Conservation (phyloP, 2,888 invertebrate genomes). For the Schizotus pectinicornis region DNA sequence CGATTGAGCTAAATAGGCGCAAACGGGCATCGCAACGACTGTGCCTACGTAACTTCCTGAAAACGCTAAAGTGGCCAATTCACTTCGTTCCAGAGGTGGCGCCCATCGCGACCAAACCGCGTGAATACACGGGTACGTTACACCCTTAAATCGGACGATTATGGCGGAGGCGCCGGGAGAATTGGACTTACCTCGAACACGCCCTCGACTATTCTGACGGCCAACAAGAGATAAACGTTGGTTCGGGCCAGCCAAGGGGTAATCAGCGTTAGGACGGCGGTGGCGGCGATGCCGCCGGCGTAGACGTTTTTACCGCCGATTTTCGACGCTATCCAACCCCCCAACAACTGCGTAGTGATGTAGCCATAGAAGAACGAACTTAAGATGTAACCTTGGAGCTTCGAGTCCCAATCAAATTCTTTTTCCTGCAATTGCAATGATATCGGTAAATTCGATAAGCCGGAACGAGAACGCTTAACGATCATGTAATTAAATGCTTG, state of each 20-base stretch:
- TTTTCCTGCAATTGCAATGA: background rate
- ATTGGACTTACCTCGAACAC: constrained; percentile 46
- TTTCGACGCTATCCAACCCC: constrained; percentile 82
- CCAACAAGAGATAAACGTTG: constrained; percentile 73
- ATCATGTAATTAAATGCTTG: too few relatives aligned
- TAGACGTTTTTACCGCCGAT: constrained; percentile 87
- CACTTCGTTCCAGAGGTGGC: constrained; percentile 77
- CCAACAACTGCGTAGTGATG: constrained; percentile 80
- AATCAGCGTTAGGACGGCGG: constrained; percentile 79
- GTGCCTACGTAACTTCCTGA: constrained; percentile 88
- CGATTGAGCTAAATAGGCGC: constrained; percentile 73
- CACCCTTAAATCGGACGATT: constrained; percentile 62
- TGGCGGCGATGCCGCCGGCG: constrained; percentile 78
- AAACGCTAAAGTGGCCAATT: constrained; percentile 82
- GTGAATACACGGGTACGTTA: constrained; percentile 81
- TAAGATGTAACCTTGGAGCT: constrained; percentile 77
- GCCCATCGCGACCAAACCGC: constrained; percentile 87
- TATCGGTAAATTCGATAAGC: background rate
- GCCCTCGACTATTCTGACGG: constrained; percentile 63
- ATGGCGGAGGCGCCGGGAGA: background rate
- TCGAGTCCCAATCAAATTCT: constrained; percentile 82
- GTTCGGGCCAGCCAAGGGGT: constrained; percentile 79
- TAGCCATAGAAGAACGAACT: constrained; percentile 93
- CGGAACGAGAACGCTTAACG: too few relatives aligned
- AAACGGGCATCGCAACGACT: constrained; percentile 80